Base-by-base conservation (phyloP, 2,797 vertebrate genomes). In the Champsocephalus esox region DNA sequence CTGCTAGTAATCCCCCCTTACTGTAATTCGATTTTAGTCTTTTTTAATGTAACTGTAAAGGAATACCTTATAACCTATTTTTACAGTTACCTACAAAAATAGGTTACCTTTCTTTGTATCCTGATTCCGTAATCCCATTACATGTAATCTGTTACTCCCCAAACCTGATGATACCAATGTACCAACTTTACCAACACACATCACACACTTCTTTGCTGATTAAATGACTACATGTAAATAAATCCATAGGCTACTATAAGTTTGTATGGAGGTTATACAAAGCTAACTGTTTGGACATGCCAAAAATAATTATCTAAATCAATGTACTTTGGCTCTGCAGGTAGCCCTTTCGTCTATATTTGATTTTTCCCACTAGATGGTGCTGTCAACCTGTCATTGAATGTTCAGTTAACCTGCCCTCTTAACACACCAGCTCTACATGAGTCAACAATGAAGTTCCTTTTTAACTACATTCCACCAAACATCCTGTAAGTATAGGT, bases 351-450 rank as follows among this genome's bases (percentile, higher is more conserved):
- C 2, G 7, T 9, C 24, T 13, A 2, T 60, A 12, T 3, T 12
- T 3, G 2, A 3, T 1, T 45, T 44, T 0, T 0, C 1, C 74
- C 92, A 83, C 68, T 71, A 90, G 92, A 83, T 93, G 91, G 82
- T 2, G 83, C 19, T 77, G 50, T 85, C 41, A 19, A 16, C 3
- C 82, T 8, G 2, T 28, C 3, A 2, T 51, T 65, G 55, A 9
- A 45, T 55, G 55, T 3, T 16, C 11, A 12, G 1, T 3, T 45
- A 48, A 45, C 61, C 10, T 44, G 21, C 21, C n/a, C 12, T 21
- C 34, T 38, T 38, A 6, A 34, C 3, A 56, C 6, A 17, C 4
- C 0, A 43, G 12, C 32, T 5, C 10, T 28, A 3, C 48, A 32
- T n/a, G 21, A 32, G 19, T 54, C 45, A 69, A 5, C 2, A 46